Percentiles rank a stretch among this genome's conserved stretches.
These are phyloP conservation scores for Spisula subtruncata DNA, from an alignment of 2,888 invertebrate genomes.

Conservation along the genomic window DNA sequence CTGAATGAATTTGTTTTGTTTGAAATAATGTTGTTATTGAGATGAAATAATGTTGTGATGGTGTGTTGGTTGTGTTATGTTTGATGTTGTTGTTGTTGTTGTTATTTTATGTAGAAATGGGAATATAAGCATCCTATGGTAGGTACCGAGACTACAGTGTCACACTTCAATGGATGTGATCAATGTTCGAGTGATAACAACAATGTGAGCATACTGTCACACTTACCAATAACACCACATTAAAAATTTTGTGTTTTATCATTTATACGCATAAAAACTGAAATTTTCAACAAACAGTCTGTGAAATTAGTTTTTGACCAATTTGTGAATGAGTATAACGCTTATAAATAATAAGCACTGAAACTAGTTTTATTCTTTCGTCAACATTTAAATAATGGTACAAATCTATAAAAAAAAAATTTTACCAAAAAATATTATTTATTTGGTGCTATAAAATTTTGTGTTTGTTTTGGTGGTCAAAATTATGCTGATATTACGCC, in stretches of 20 bases:
- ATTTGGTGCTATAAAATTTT: too few species aligned
- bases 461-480: too few species aligned
- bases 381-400: background rate
- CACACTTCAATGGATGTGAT: background rate
- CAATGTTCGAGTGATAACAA: constrained; percentile 14
- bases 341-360: too few species aligned
- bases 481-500: too few species aligned
- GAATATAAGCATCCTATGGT: constrained; percentile 35
- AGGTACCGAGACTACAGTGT: constrained; percentile 21
- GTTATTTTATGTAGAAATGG: constrained; percentile 45
- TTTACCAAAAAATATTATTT: background rate
- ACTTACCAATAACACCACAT: background rate
- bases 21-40: too few species aligned
- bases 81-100: background rate
- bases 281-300: background rate
- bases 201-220: constrained; percentile 10
- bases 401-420: background rate
- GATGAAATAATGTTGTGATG: too few species aligned
- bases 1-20: too few species aligned
- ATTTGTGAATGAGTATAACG: background rate
- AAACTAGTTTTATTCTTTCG: background rate
- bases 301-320: background rate
- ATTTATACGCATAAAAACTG: background rate
- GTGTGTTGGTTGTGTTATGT: background rate
- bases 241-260: too few species aligned